phyloP scores from a whole-genome alignment of 1,140 invertebrate species.

The Ceratosolen fusciceps region DNA sequence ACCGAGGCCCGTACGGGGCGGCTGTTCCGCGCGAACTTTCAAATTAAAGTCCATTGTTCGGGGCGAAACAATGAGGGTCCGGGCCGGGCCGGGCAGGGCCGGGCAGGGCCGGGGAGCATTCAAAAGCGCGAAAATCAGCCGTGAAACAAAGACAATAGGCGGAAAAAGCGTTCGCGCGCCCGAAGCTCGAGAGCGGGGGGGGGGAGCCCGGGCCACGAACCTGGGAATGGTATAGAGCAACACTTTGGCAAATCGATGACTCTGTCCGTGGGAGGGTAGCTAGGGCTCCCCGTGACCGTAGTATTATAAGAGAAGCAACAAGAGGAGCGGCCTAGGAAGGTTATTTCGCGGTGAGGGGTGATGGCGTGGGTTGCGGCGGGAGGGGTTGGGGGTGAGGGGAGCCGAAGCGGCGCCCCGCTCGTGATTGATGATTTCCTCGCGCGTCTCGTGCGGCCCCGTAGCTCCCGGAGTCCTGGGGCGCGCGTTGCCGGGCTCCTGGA shows the following conservation, averaged over 20 bases:
- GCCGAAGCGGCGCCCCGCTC: background rate
- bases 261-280: background rate
- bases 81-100: too few relatives aligned
- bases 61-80: conserved; percentile 39
- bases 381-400: conserved; percentile 6
- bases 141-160: conserved; percentile 46
- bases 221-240: background rate
- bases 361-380: too few relatives aligned
- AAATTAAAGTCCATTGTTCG: conserved; percentile 47
- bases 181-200: background rate
- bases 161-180: conserved; percentile 41
- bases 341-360: too few relatives aligned
- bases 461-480: background rate
- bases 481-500: background rate
- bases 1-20: background rate
- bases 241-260: conserved; percentile 42
- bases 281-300: too few relatives aligned
- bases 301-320: too few relatives aligned
- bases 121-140: conserved; percentile 45
- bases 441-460: background rate
- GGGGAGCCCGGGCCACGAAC: too few relatives aligned
- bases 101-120: background rate
- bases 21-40: conserved; percentile 32
- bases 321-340: too few relatives aligned
- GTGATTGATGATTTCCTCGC: conserved; percentile 40